Evolutionary conservation across 2,888 invertebrate genomes (phyloP).

Genomic region (Dasypogon diadema): DNA sequence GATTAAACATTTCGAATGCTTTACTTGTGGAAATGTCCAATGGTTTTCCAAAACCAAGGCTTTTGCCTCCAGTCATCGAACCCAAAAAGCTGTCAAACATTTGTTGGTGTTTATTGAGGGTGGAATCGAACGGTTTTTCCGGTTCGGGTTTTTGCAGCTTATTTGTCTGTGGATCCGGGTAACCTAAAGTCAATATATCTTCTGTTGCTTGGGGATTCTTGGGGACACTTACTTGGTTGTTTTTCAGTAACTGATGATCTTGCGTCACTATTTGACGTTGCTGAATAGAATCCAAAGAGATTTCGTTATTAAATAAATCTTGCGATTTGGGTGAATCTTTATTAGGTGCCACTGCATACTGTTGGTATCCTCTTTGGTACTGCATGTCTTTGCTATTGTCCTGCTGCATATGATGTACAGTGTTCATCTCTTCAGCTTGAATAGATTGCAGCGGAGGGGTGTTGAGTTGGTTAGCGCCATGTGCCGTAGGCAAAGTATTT

Average conservation of each 20-base stretch:
- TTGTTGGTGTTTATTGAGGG: constrained; percentile 54
- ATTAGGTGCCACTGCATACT: constrained; percentile 54
- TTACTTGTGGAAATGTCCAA: constrained; percentile 65
- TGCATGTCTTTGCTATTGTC: constrained; percentile 67
- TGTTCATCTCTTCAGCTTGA: constrained; percentile 37
- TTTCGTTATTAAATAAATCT: constrained; percentile 69
- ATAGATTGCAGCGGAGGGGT: constrained; percentile 53
- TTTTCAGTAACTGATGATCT: constrained; percentile 26
- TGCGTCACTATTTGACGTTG: constrained; percentile 18
- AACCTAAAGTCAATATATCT: constrained; percentile 66
- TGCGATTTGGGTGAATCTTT: constrained; percentile 65
- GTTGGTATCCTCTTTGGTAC: constrained; percentile 64
- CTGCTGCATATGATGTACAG: constrained; percentile 63
- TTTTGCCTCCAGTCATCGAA: constrained; percentile 65
- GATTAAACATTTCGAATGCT: constrained; percentile 68
- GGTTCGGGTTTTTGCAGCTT: constrained; percentile 37
- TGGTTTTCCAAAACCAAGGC: constrained; percentile 60
- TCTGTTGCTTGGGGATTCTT: constrained; percentile 59
- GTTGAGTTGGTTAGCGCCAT: constrained; percentile 48
- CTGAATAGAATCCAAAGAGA: constrained; percentile 49
- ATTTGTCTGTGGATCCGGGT: constrained; percentile 50
- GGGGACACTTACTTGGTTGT: not conserved
- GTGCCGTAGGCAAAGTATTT: constrained; percentile 7
- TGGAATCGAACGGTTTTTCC: constrained; percentile 41
- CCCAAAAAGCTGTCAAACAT: constrained; percentile 68